Conservation (phyloP, 92 coral and sea anemone genomes). For the Palythoa grandiflora region DNA sequence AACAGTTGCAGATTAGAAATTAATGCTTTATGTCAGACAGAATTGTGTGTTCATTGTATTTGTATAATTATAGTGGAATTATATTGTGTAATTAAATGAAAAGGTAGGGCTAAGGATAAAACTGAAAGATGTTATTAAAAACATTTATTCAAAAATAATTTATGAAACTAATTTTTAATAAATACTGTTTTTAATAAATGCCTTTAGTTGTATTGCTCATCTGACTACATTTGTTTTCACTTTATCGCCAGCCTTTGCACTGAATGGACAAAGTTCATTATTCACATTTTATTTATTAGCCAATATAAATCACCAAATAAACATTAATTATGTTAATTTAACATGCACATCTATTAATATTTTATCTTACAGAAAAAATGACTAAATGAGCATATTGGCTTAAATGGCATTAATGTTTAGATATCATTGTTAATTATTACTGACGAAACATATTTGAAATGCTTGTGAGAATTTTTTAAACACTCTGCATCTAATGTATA, state of each 20-base stretch:
- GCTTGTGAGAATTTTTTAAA: neutral
- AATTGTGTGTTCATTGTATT: neutral
- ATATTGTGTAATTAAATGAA: neutral
- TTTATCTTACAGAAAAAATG: neutral
- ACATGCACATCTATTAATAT: neutral
- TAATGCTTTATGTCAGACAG: neutral
- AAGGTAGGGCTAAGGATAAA: constrained; percentile 1
- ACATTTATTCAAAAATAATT: neutral
- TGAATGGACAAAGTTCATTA: constrained; percentile 1
- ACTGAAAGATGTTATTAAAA: neutral
- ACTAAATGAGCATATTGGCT: neutral
- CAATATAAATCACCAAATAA: neutral
- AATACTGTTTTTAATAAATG: constrained; percentile 1
- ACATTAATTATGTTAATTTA: neutral
- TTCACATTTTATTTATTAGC: constrained; percentile 2
- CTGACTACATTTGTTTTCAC: neutral
- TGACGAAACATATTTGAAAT: neutral
- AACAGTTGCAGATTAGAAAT: neutral
- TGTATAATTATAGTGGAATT: neutral
- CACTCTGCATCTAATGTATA: constrained; percentile 1
- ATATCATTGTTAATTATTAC: neutral
- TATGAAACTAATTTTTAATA: neutral
- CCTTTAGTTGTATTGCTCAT: neutral
- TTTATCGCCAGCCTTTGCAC: constrained; percentile 7
- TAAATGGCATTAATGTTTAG: constrained; percentile 2